Evolutionary conservation across 2,113 vertebrate species (phyloP), one percentile per base, ranked within the genome.

Genomic region (Cyphomyrus discorhynchus): DNA sequence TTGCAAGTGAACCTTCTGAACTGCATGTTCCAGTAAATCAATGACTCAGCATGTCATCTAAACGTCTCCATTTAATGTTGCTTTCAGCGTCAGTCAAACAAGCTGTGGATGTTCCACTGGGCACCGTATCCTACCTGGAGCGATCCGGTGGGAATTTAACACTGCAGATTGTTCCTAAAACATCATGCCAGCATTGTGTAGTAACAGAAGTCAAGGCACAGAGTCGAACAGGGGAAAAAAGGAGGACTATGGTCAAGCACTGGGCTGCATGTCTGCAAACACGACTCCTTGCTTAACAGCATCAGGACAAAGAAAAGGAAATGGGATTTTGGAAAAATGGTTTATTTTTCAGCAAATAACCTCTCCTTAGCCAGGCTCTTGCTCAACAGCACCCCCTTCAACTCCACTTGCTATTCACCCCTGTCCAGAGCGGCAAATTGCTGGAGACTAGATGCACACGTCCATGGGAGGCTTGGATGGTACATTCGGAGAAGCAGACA

Each of bases 281-380:
- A n/a, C 2, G 35, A 74, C 50, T n/a, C 31, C 27, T 50, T 74
- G n/a, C 70, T 24, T 31, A 56, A 56, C 49, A 89, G 21, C 62
- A 49, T 35, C 19, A 56, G 90, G 70, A 91, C 74, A 91, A 88
- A 90, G 88, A 39, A 92, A 91, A 91, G 90, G 52, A 89, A 91
- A 80, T 24, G 47, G 88, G 92, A 92, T 94, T 92, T 91, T 93
- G 93, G 93, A 93, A 95, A 96, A 95, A 89, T 92, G 95, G 95
- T 74, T 89, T 91, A 90, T 89, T 88, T 90, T 89, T 94, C n/a
- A 88, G 94, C 90, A 91, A 94, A 89, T 88, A 56, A 92, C 89
- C 91, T 93, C 93, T 91, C 77, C 74, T 89, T 27, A 87, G 27
- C 85, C 85, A 53, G 85, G 50, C 50, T 35, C 53, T 87, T 91